Evolutionary conservation across 2,888 invertebrate species (phyloP).

Genomic region (Griposia aprilina): DNA sequence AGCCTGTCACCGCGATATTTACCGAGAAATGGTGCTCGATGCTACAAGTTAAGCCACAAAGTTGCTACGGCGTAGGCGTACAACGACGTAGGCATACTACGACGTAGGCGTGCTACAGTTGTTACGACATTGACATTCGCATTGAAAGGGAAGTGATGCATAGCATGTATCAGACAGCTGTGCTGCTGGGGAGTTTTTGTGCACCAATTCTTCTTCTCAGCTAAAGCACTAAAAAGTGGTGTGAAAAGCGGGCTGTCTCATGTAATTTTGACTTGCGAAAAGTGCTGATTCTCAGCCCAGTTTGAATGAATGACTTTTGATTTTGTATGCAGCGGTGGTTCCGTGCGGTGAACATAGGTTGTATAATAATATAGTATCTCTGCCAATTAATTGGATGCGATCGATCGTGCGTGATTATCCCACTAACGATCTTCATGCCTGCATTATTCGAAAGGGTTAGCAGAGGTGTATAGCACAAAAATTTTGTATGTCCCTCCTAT

Average conservation of each 20-base stretch:
- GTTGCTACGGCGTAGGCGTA: constrained; percentile 41
- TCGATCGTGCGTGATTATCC: neutral
- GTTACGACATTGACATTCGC: constrained; percentile 7
- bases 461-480: neutral
- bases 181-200: neutral
- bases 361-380: neutral
- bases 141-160: neutral
- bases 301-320: neutral
- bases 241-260: neutral
- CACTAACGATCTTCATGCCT: neutral
- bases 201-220: neutral
- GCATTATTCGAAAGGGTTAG: neutral
- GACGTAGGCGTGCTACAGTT: constrained; percentile 30
- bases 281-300: no score
- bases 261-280: neutral
- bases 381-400: neutral
- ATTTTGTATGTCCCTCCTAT: neutral
- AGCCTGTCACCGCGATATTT: neutral
- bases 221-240: neutral
- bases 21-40: neutral
- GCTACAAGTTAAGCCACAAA: constrained; percentile 20
- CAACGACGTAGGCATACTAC: constrained; percentile 42
- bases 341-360: neutral
- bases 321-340: neutral
- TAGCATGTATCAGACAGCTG: neutral